Base-by-base conservation (phyloP, 1,140 invertebrate species). In the Sitophilus oryzae region DNA sequence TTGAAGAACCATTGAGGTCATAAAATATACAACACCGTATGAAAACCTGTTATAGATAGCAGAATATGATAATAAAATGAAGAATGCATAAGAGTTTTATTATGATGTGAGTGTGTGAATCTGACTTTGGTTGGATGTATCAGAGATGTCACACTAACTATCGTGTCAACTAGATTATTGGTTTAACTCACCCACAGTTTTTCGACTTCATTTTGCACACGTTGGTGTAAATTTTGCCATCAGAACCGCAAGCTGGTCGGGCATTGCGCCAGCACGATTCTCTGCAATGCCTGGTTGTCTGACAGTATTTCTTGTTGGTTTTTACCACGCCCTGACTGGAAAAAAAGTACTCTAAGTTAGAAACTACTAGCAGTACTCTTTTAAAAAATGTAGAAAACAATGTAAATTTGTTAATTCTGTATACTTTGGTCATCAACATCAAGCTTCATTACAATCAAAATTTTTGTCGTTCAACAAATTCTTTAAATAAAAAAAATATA, bases 161-260 rank as follows among this genome's bases (percentile, higher is more conserved):
- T 6, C 4, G 11, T 44, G 9, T 18, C 19, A 44, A 6, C 3
- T 5, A 10, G 5, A 18, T 10, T 4, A 8, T 8, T 9, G 6
- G 36, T 38, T 38, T 4, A n/a, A 10, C 76, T 78, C 72, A 89
- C 86, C 91, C 91, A 72, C 91, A 94, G 66, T 93, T 93, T 67
- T 91, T 90, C 30, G 87, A 82, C 66, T 89, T 86, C 91, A 96
- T 94, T 66, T 89, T 84, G 69, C 92, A 96, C 56, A 89, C 86
- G 69, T 93, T 96, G 14, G 88, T 82, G 71, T 96, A 96, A 2
- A 94, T 80, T 61, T 87, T 83, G 0, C 91, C 89, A 73, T 96
- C 91, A 23, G 88, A 93, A 5, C 89, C 93, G 69, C 94, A 97
- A 15, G 93, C 91, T 16, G 89, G 89, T 65, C 88, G 83, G 18